Evolutionary conservation across 1,140 invertebrate species (phyloP), one percentile per base, ranked within the genome.

Genomic region (Capitella teleta): DNA sequence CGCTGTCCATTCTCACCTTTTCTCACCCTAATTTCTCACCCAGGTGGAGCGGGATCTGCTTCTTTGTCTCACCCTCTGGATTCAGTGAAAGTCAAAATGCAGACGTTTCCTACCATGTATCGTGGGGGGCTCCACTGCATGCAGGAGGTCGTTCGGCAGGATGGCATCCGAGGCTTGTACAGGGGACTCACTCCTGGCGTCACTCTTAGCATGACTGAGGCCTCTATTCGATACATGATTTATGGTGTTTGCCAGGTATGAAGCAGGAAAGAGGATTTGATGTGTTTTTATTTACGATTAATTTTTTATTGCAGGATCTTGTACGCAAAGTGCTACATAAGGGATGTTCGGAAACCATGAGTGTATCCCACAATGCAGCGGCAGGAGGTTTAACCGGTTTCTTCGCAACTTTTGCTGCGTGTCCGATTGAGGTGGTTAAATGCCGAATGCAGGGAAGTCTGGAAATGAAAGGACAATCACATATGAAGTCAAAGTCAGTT

Each of bases 371-470:
- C 5, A 19, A 26, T 1, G 30, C 45, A 1, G 30, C 36, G n/a
- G 26, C 5, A 40, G 16, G 32, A 10, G 10, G n/a, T n/a, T n/a
- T n/a, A n/a, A n/a, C n/a, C n/a, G n/a, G n/a, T n/a, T n/a, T n/a
- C n/a, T n/a, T n/a, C n/a, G n/a, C n/a, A n/a, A n/a, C n/a, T n/a
- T n/a, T n/a, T n/a, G n/a, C 36, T 5, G 10, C 36, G n/a, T 47
- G 45, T 36, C 45, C 45, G 19, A 26, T 47, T 18, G 45, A 47
- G 26, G 28, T 47, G 16, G 16, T 47, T 18, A 47, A 47, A 24
- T 47, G 45, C 36, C 45, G 45, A 2, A 16, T 47, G 45, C 45
- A 47, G n/a, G n/a, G n/a, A n/a, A n/a, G n/a, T n/a, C n/a, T n/a
- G n/a, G n/a, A n/a, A n/a, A n/a, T n/a, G n/a, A n/a, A n/a, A n/a